Conservation (phyloP, 2,888 invertebrate genomes). For the Amiota mariae region DNA sequence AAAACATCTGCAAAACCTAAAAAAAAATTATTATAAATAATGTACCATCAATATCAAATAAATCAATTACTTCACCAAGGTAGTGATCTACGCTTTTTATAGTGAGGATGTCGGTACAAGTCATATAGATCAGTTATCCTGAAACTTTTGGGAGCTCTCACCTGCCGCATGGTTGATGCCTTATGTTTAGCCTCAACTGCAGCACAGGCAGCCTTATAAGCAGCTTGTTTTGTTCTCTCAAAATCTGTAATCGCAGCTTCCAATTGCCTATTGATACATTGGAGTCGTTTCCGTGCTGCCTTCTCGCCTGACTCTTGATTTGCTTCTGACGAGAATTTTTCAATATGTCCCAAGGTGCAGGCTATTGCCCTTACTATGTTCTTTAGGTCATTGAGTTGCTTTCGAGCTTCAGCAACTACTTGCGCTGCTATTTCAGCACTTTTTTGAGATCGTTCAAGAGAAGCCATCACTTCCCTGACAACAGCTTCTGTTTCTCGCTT, state of each 20-base stretch:
- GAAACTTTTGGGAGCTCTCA: too few species aligned
- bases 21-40: too few species aligned
- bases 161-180: constrained; percentile 39
- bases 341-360: constrained; percentile 77
- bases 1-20: too few species aligned
- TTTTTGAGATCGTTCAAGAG: constrained; percentile 78
- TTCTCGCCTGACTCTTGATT: constrained; percentile 79
- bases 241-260: constrained; percentile 78
- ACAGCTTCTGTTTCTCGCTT: constrained; percentile 79
- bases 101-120: too few species aligned
- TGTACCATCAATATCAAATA: too few species aligned
- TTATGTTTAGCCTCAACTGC: constrained; percentile 79
- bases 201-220: constrained; percentile 79
- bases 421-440: constrained; percentile 78
- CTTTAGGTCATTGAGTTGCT: constrained; percentile 74
- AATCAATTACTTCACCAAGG: too few species aligned
- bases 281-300: constrained; percentile 79
- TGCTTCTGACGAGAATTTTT: constrained; percentile 77
- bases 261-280: constrained; percentile 78
- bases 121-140: too few species aligned
- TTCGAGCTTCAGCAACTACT: constrained; percentile 78
- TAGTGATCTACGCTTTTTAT: too few species aligned
- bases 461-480: constrained; percentile 77
- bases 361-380: constrained; percentile 75
- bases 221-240: constrained; percentile 80